A percentile compares a stretch with the other conserved stretches of the same genome.
These are phyloP conservation scores for Chelonia mydas DNA, from an alignment of 2,797 vertebrate species.

Conservation along the genomic window DNA sequence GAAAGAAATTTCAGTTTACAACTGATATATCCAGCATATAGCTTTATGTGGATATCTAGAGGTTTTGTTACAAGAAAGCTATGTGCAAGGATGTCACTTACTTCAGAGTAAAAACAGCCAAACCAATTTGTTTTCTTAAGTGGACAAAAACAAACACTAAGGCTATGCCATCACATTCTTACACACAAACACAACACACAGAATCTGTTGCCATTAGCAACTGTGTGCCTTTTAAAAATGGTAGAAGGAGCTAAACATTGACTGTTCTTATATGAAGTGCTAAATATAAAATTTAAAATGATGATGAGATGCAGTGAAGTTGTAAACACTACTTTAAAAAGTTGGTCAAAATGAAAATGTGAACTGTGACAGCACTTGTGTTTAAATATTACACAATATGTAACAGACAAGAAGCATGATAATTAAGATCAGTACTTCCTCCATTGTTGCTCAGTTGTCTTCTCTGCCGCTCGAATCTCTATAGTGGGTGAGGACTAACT, in stretches of 20 bases:
- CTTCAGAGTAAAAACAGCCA: conserved; percentile 1
- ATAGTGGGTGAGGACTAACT: not conserved
- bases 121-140: not conserved
- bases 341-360: not conserved
- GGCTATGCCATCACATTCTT: not conserved
- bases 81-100: conserved; percentile 28
- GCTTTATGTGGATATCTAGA: not conserved
- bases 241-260: not conserved
- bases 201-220: conserved; percentile 20
- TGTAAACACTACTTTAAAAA: not conserved
- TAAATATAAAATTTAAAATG: not conserved
- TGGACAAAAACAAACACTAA: not conserved
- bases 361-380: not conserved
- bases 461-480: not conserved
- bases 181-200: not conserved
- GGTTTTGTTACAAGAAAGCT: not conserved
- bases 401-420: not conserved
- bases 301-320: not conserved
- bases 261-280: not conserved
- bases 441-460: not conserved
- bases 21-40: not conserved
- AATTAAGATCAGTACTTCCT: not conserved
- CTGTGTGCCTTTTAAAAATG: not conserved
- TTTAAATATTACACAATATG: not conserved
- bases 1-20: not conserved